Conservation (phyloP, 1,140 invertebrate genomes). For the Hyphantria cunea region DNA sequence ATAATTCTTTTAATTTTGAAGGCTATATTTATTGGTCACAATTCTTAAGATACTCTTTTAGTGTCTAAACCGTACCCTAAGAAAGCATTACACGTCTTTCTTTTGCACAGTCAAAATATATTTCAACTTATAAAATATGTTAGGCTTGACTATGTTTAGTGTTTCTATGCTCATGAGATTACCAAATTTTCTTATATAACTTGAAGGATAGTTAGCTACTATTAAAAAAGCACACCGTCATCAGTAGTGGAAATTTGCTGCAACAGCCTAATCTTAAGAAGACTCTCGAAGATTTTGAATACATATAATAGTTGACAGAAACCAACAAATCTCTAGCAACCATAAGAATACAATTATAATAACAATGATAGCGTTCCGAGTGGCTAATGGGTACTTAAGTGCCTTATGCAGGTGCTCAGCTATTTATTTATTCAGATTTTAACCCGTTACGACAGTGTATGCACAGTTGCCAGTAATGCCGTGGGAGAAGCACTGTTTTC, state of each 20-base stretch:
- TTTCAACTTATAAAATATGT: no score
- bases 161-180: no score
- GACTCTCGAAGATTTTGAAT: neutral
- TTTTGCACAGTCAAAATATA: no score
- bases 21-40: no score
- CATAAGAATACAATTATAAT: slow-evolving; percentile 29
- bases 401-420: slow-evolving; percentile 53
- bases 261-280: neutral
- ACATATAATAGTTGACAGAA: neutral
- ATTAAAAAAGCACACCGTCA: no score
- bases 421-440: slow-evolving; percentile 67
- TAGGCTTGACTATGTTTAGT: no score
- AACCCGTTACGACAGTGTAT: slow-evolving; percentile 50
- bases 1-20: no score
- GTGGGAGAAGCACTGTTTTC: slow-evolving; percentile 43
- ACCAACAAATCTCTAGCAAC: slow-evolving; percentile 5
- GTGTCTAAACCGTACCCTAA: no score
- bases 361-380: slow-evolving; percentile 34
- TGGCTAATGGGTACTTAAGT: slow-evolving; percentile 50
- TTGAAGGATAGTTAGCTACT: no score
- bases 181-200: no score
- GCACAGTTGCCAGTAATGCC: slow-evolving; percentile 61
- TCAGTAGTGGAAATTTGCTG: neutral
- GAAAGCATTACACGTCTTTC: no score
- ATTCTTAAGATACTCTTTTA: no score